Evolutionary conservation across 2,797 vertebrate species (phyloP).

Genomic region (Helostoma temminkii): DNA sequence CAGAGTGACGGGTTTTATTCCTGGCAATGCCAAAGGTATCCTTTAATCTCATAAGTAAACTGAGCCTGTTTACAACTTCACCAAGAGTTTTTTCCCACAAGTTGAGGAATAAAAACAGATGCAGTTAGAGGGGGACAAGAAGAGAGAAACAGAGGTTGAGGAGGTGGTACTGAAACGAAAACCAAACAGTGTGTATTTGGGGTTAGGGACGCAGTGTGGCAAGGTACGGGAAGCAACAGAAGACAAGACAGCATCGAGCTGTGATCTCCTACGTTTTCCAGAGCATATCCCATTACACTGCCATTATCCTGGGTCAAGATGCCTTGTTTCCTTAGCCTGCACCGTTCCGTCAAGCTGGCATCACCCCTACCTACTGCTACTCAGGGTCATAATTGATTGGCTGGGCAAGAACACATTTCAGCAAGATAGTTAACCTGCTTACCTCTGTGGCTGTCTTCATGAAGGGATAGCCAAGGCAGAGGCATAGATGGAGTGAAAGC

Average conservation of each 20-base stretch:
- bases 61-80: conserved; percentile 56
- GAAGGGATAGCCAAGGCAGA: conserved; percentile 42
- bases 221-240: conserved; percentile 46
- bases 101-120: conserved; percentile 44
- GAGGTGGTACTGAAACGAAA: conserved; percentile 33
- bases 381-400: conserved; percentile 63
- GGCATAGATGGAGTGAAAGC: conserved; percentile 21
- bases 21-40: conserved; percentile 44
- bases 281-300: conserved; percentile 62
- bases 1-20: conserved; percentile 31
- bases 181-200: conserved; percentile 43
- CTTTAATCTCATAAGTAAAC: conserved; percentile 60
- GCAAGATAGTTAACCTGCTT: conserved; percentile 50
- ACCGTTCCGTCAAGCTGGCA: conserved; percentile 10
- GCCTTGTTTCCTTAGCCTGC: conserved; percentile 35
- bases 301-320: conserved; percentile 63
- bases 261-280: conserved; percentile 38
- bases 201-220: conserved; percentile 67
- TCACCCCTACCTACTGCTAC: conserved; percentile 38
- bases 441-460: conserved; percentile 38
- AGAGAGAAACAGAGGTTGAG: conserved; percentile 30
- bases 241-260: conserved; percentile 44
- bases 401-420: conserved; percentile 60
- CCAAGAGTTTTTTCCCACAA: conserved; percentile 37
- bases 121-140: conserved; percentile 24